A percentile compares a stretch with the other conserved stretches of the same genome.
These are phyloP conservation scores for Hippasteria phrygiana DNA, from an alignment of 53 echinoderm and acorn worm genomes.

Conservation along the genomic window DNA sequence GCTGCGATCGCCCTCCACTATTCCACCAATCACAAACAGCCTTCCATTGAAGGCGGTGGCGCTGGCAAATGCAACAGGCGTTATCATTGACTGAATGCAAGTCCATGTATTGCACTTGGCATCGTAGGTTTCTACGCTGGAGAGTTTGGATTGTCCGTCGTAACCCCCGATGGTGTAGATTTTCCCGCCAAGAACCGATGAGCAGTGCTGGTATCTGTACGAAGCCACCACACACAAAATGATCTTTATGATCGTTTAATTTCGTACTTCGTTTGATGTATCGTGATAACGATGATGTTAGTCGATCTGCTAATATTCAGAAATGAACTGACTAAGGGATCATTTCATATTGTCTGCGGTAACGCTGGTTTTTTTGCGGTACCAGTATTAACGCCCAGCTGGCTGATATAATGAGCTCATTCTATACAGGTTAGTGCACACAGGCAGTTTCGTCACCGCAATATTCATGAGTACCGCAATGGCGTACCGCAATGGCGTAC, in stretches of 20 bases:
- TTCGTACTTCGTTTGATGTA: too few relatives aligned
- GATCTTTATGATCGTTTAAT: not conserved
- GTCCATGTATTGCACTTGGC: conserved; percentile 70
- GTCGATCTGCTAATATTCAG: too few relatives aligned
- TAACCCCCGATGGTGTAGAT: conserved; percentile 83
- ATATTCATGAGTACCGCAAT: too few relatives aligned
- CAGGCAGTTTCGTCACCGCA: too few relatives aligned
- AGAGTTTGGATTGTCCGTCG: conserved; percentile 59
- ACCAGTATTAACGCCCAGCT: too few relatives aligned
- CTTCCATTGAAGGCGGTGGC: conserved; percentile 73
- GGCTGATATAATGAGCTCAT: too few relatives aligned
- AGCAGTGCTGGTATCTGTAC: conserved; percentile 83
- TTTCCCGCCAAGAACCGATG: conserved; percentile 67
- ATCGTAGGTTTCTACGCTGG: conserved; percentile 66
- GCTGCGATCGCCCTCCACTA: conserved; percentile 51
- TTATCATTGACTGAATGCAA: conserved; percentile 74
- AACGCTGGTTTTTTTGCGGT: too few relatives aligned
- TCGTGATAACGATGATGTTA: too few relatives aligned
- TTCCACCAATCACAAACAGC: conserved; percentile 90
- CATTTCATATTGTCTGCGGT: too few relatives aligned
- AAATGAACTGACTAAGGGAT: too few relatives aligned
- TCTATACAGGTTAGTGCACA: too few relatives aligned
- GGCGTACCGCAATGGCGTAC: too few relatives aligned
- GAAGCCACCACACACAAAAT: not conserved
- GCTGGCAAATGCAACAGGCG: conserved; percentile 82